These are phyloP conservation scores for Cladopsammia gracilis DNA, from an alignment of 64 coral and sea anemone species.

Conservation along the genomic window DNA sequence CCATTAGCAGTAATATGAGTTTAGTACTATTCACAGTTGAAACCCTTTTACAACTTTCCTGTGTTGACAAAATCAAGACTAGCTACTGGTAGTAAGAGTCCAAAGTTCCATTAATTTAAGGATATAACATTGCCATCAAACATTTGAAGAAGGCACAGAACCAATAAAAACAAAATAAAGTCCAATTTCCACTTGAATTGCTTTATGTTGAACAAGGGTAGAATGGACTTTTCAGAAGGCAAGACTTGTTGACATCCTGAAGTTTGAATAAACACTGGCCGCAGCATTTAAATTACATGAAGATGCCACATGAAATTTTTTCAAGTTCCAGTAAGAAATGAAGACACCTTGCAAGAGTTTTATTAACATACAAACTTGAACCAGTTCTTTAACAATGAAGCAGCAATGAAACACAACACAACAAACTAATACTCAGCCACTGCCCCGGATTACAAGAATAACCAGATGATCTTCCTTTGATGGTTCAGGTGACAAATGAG, in stretches of 20 bases:
- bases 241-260: background rate
- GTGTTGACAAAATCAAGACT: background rate
- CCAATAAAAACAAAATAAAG: background rate
- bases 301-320: background rate
- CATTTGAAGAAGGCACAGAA: background rate
- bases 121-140: background rate
- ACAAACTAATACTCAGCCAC: constrained; percentile 44
- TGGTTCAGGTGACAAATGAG: constrained; percentile 98
- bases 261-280: background rate
- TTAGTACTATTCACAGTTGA: constrained; percentile 7
- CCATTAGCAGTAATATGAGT: background rate
- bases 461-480: constrained; percentile 99
- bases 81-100: background rate
- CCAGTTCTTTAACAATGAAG: constrained; percentile 26
- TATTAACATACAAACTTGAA: background rate
- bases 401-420: constrained; percentile 28
- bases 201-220: background rate
- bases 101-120: constrained; percentile 24
- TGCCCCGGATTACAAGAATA: constrained; percentile 98
- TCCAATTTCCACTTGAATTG: background rate
- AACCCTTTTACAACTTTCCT: background rate
- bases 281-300: background rate
- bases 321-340: background rate
- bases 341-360: background rate
- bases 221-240: background rate